Evolutionary conservation across 2,888 invertebrate species (phyloP), one percentile per base, ranked within the genome.

Genomic region (Pinctada fucata): DNA sequence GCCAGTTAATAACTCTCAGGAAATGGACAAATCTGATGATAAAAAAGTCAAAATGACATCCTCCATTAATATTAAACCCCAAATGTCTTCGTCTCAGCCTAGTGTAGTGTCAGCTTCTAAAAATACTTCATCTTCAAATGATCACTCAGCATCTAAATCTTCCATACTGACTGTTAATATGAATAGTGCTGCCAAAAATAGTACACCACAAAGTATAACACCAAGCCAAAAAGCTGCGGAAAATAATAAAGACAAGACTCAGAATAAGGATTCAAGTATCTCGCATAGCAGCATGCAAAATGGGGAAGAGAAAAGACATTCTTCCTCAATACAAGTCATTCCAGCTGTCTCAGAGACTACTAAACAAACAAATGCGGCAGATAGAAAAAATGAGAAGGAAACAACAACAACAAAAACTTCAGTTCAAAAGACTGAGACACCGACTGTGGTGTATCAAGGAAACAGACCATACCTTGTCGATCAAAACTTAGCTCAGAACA

Each of bases 401-500:
- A 47, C 72, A 52, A 72, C 51, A 13, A 3, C 16, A 31, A 4
- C 58, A 58, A 52, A 72, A 72, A 13, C 58, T 52, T 51, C 31
- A 31, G 31, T 31, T 31, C 31, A 31, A 31, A 50, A 65, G 31
- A 47, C 65, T n/a, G 49, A 45, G 8, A 66, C 66, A 2, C 74
- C 74, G 50, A 8, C 67, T 0, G 74, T 74, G 3, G 74, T 74
- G n/a, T 66, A 65, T 8, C 66, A 74, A 16, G 66, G 65, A 16
- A 66, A 63, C 3, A 16, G 74, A 51, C 74, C 74, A 50, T 16
- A 63, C 2, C n/a, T 66, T 50, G 65, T 65, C 45, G 74, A 74
- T 66, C 65, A 64, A 49, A 74, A 50, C 50, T 49, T 74, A 8
- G 74, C 68, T 50, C 64, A 68, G 31, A 65, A 74, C 51, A 68